Evolutionary conservation across 2,113 vertebrate genomes (phyloP), one percentile per base, ranked within the genome.

Genomic region (Tenebrosternarchus preto): DNA sequence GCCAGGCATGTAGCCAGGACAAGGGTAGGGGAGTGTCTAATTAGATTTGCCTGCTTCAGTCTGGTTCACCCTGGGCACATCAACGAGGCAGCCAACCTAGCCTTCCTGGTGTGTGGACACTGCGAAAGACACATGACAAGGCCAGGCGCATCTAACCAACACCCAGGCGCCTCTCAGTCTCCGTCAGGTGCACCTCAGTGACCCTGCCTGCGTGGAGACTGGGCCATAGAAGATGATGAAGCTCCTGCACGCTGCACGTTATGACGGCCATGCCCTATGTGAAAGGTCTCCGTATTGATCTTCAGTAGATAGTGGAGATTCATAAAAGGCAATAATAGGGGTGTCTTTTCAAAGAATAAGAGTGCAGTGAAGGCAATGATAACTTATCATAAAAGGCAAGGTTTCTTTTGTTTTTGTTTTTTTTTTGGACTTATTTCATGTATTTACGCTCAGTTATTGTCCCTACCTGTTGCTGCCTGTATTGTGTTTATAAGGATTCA

Each of bases 261-360:
- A 59, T 72, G 76, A 63, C 70, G 59, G 46, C 83, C 53, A 22
- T 36, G 36, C 72, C 29, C 19, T 73, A 72, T 80, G 67, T 73
- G 64, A 79, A 84, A 86, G 73, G 73, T 82, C 63, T 84, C 61
- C 57, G 61, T 84, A 84, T 86, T 76, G 82, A 86, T 86, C 76
- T 60, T 29, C 22, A 43, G 53, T 17, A 74, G 31, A 70, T 55
- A 63, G 63, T 83, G 64, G 43, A 79, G 75, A 78, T 79, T 74
- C 72, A 46, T 79, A 75, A 70, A 39, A 33, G 12, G 33, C 71
- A 46, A 74, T 76, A 60, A 76, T 76, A 76, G 78, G 22, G 53
- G 55, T 61, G 56, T 70, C 39, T 67, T 36, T 76, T 60, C 31
- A 36, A 63, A 61, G 55, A 15, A 46, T 25, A 27, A 55, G 17